phyloP scores from a whole-genome alignment of 2,113 vertebrate species.

The Equus quagga region DNA sequence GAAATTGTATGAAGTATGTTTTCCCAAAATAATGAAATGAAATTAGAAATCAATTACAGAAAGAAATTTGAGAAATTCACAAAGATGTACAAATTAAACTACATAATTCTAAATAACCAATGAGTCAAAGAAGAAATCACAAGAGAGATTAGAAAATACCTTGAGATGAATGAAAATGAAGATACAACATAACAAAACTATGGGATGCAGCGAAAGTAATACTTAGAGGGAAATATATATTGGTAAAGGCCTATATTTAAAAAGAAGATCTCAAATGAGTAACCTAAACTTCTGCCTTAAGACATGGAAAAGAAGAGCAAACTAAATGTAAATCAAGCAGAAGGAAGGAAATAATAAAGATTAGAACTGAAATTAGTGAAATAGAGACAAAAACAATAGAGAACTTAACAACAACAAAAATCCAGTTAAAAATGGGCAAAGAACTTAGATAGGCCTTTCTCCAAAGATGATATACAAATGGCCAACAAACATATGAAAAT shows the following conservation, averaged over 20 bases:
- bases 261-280: background rate
- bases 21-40: background rate
- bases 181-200: background rate
- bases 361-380: background rate
- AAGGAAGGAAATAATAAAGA: background rate
- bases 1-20: background rate
- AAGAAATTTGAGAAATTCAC: background rate
- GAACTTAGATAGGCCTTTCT: background rate
- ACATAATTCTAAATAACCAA: background rate
- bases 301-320: background rate
- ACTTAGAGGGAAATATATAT: background rate
- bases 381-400: background rate
- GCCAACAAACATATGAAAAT: background rate
- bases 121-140: background rate
- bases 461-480: background rate
- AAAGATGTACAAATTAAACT: background rate
- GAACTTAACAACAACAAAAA: background rate
- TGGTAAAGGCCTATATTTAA: background rate
- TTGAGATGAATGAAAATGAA: background rate
- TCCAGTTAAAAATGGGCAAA: background rate
- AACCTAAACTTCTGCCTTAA: background rate
- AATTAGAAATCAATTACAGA: background rate
- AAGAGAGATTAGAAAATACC: background rate
- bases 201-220: background rate
- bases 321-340: background rate